Evolutionary conservation across 2,113 vertebrate genomes (phyloP).

Genomic region (Echinops telfairi): DNA sequence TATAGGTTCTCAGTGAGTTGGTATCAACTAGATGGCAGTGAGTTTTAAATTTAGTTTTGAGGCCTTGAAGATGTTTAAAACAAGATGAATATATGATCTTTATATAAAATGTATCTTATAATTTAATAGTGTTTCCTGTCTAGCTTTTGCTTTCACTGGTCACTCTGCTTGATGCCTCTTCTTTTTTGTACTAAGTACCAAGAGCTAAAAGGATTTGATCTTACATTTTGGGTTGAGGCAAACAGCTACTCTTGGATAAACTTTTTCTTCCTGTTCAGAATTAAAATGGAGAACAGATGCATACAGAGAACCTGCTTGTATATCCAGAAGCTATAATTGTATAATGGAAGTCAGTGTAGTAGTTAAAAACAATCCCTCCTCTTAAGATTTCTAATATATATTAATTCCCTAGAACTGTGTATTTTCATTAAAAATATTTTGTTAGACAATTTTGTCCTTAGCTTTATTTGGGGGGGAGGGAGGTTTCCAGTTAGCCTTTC

Average conservation of each 20-base stretch:
- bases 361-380: conserved; percentile 4
- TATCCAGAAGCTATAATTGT: conserved; percentile 49
- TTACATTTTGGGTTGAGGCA: conserved; percentile 27
- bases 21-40: background rate
- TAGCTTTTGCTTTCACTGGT: conserved; percentile 7
- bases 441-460: background rate
- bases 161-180: background rate
- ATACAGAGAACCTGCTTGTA: conserved; percentile 25
- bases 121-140: background rate
- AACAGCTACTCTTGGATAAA: conserved; percentile 2
- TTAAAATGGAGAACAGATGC: background rate
- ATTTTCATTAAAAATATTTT: conserved; percentile 15
- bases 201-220: background rate
- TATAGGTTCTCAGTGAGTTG: too few relatives aligned
- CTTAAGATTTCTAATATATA: conserved; percentile 24
- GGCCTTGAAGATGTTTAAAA: background rate
- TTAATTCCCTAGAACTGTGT: background rate
- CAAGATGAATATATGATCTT: background rate
- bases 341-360: conserved; percentile 33
- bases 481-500: conserved; percentile 3
- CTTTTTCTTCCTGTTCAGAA: background rate
- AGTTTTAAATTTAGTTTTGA: background rate
- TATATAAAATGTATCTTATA: conserved; percentile 26
- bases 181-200: background rate
- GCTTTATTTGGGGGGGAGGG: background rate